Percentiles rank a stretch among this genome's conserved stretches.
These are phyloP conservation scores for Macquaria australasica DNA, from an alignment of 2,113 vertebrate genomes.

Conservation along the genomic window DNA sequence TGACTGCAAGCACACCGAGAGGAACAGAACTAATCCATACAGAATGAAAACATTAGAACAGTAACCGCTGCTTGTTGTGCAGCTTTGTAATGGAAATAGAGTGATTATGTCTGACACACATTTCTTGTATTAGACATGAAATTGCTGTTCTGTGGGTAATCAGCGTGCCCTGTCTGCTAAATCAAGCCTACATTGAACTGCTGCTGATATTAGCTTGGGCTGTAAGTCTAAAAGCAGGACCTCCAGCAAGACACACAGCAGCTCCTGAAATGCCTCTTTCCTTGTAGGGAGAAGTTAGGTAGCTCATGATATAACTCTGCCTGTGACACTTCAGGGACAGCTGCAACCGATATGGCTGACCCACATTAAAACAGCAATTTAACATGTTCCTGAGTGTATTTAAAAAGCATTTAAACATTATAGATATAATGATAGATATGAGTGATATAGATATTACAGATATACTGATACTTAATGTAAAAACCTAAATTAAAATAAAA, in stretches of 20 bases:
- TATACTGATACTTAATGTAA: too few species aligned
- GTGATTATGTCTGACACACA: neutral
- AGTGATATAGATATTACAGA: neutral
- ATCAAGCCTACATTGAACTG: slow-evolving; percentile 49
- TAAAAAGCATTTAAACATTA: slow-evolving; percentile 18
- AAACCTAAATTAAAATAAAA: too few species aligned
- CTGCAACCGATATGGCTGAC: slow-evolving; percentile 75
- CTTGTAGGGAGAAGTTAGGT: slow-evolving; percentile 82
- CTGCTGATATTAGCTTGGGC: slow-evolving; percentile 69
- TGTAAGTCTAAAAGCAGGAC: slow-evolving; percentile 76
- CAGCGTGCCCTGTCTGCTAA: slow-evolving; percentile 37
- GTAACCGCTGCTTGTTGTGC: neutral
- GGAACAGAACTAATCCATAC: neutral
- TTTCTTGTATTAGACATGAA: neutral
- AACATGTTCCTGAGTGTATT: slow-evolving; percentile 45
- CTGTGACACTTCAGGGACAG: slow-evolving; percentile 80
- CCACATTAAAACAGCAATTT: slow-evolving; percentile 66
- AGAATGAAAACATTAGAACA: neutral
- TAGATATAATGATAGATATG: neutral
- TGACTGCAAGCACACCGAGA: neutral
- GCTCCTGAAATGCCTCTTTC: slow-evolving; percentile 73
- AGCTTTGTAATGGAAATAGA: neutral
- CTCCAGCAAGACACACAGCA: slow-evolving; percentile 50
- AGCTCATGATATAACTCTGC: slow-evolving; percentile 73
- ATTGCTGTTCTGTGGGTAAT: slow-evolving; percentile 12